Percentiles rank a stretch among this genome's conserved stretches.
phyloP scores from a whole-genome alignment of 2,113 vertebrate genomes.

The Eolophus roseicapilla region DNA sequence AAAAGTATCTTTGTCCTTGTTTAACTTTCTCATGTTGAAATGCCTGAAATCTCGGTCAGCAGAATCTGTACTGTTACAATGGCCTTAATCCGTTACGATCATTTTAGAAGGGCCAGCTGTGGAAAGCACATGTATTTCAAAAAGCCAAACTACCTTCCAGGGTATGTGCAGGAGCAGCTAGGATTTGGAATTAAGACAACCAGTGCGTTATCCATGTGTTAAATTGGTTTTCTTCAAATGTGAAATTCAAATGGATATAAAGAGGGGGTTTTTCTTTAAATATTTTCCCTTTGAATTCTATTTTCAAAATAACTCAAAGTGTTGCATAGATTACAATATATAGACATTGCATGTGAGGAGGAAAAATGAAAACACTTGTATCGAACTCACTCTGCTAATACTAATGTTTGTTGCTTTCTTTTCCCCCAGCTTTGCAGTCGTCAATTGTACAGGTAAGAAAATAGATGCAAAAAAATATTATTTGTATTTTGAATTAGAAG shows the following conservation, averaged over 20 bases:
- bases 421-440: constrained; percentile 78
- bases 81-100: background rate
- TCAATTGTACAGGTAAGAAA: constrained; percentile 89
- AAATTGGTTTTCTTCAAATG: background rate
- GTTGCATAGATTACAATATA: background rate
- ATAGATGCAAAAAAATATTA: background rate
- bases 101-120: background rate
- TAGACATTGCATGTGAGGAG: background rate
- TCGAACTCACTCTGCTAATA: background rate
- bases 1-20: background rate
- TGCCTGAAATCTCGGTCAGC: background rate
- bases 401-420: background rate
- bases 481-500: background rate
- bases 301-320: background rate
- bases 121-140: background rate
- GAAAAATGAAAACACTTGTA: background rate
- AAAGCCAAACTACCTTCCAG: background rate
- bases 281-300: background rate
- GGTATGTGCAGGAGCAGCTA: background rate
- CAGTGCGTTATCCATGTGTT: background rate
- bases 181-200: background rate
- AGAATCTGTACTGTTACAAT: background rate
- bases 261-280: background rate
- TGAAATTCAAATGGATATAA: background rate
- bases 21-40: background rate